Conservation (phyloP, 2,888 invertebrate genomes). For the Eristalis arbustorum region DNA sequence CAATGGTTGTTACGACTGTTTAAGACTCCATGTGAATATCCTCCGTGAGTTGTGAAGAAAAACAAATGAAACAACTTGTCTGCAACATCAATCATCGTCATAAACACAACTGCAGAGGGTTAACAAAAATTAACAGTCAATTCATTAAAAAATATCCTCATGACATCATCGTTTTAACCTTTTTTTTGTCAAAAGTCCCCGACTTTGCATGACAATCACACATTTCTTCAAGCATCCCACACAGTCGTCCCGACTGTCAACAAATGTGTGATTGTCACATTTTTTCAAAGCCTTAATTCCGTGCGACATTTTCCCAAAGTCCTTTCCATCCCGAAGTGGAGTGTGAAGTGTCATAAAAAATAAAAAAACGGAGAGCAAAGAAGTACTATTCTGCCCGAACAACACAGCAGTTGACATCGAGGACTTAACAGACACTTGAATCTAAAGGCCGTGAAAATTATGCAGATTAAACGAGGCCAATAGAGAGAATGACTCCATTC, state of each 20-base stretch:
- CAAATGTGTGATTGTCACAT: slow-evolving; percentile 59
- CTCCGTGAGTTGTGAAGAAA: too few species aligned
- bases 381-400: slow-evolving; percentile 47
- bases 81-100: too few species aligned
- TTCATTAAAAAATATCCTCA: too few species aligned
- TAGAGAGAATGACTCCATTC: slow-evolving; percentile 70
- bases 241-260: slow-evolving; percentile 43
- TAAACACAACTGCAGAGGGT: too few species aligned
- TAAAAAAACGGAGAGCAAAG: slow-evolving; percentile 9
- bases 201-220: background rate
- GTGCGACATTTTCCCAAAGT: slow-evolving; percentile 46
- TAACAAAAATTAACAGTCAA: too few species aligned
- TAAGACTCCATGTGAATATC: too few species aligned
- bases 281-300: slow-evolving; percentile 48
- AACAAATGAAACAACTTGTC: too few species aligned
- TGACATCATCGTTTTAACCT: background rate
- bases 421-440: slow-evolving; percentile 75
- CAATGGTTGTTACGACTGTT: too few species aligned
- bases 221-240: background rate
- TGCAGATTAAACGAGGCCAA: slow-evolving; percentile 75
- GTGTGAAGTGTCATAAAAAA: slow-evolving; percentile 40
- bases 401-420: slow-evolving; percentile 71
- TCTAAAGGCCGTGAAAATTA: slow-evolving; percentile 72
- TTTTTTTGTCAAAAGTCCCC: background rate
- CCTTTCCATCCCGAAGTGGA: slow-evolving; percentile 39